Base-by-base conservation (phyloP, 2,113 vertebrate genomes). In the Triplophysa dalaica region DNA sequence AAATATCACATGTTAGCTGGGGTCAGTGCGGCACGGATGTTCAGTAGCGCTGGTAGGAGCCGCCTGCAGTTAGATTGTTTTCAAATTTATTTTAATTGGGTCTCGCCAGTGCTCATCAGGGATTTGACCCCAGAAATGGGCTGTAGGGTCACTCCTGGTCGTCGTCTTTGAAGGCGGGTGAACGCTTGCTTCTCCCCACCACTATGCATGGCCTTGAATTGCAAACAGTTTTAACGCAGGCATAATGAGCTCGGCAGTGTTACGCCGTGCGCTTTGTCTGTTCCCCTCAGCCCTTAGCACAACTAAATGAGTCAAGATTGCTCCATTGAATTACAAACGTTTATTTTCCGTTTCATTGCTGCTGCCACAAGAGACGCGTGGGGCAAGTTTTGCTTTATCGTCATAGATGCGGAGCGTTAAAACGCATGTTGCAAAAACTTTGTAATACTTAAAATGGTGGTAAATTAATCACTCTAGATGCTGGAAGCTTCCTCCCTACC, bases 241-340 rank as follows among this genome's bases (percentile, higher is more conserved):
- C 92, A 92, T 94, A 96, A 97, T 95, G 94, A 97, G 94, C 93
- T 93, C 88, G 87, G 87, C 92, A 93, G 93, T 92, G 93, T 92
- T 94, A 90, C 87, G 91, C 92, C 91, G 92, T 89, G 90, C 87
- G 93, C 94, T 96, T 96, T 95, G 95, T 97, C 93, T 96, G 91
- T 90, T 90, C 94, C 93, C 92, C 93, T 94, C 93, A 91, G 94
- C 93, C 93, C 92, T 97, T 94, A 94, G 94, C 93, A 93, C 91
- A 93, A 91, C 92, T 93, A 94, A 97, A 95, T 93, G 94, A 96
- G 94, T 94, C 94, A 91, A 94, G 95, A 96, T 95, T 91, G 90
- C 92, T 94, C 93, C 92, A 94, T 93, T 95, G 94, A 95, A 94
- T 97, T 94, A 96, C 93, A 93, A 95, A 96, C 93, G 87, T 92